Conservation (phyloP, 2,797 vertebrate genomes). For the Pseudochaenichthys georgianus region DNA sequence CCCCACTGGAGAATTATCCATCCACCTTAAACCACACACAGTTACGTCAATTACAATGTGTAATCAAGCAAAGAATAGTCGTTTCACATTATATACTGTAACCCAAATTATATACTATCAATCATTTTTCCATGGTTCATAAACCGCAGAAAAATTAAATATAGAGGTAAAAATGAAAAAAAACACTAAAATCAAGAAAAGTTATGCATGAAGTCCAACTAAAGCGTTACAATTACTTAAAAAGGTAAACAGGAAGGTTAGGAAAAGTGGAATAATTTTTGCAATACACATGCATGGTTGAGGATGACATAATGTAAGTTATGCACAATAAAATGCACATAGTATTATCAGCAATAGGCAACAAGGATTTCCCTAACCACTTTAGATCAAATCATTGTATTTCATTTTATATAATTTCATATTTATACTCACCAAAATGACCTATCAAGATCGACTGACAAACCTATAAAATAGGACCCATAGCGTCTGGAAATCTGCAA, state of each 20-base stretch:
- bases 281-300: not conserved
- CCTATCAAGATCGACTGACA: constrained; percentile 90
- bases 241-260: no score
- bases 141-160: not conserved
- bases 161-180: not conserved
- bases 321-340: not conserved
- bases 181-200: no score
- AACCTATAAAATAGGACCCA: constrained; percentile 85
- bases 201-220: no score
- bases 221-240: not conserved
- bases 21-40: constrained; percentile 71
- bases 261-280: not conserved
- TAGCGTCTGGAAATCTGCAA: constrained; percentile 56
- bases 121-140: constrained; percentile 13
- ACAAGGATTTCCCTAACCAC: not conserved
- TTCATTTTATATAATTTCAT: not conserved
- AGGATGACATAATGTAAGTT: not conserved
- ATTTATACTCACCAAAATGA: constrained; percentile 85
- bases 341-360: not conserved
- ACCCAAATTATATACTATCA: no score
- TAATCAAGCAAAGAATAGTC: not conserved
- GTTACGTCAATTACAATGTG: not conserved
- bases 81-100: not conserved
- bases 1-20: constrained; percentile 61
- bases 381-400: not conserved